Base-by-base conservation (phyloP, 2,797 vertebrate species). In the Microctenopoma stevenorrisi region DNA sequence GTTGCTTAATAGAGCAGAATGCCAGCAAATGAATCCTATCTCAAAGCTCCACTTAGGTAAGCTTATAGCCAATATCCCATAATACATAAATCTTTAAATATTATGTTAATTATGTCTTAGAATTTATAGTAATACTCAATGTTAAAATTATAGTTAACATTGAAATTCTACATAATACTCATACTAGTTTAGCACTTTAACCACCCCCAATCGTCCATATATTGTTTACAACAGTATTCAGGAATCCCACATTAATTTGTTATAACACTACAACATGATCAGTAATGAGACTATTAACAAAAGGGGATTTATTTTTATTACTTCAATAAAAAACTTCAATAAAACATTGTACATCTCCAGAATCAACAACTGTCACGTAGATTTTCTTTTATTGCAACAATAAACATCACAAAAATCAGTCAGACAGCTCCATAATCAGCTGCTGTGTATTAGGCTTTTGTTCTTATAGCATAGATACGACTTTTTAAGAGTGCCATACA, bases 361-460 rank as follows among this genome's bases (percentile, higher is more conserved):
- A 59, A 76, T 65, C 71, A 54, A 61, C 63, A 56, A 22, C 62
- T 4, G 14, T 67, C 54, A 69, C 74, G 64, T 72, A 71, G 26
- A 48, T 69, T 61, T 14, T 16, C 55, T 58, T 81, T 78, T 72
- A 83, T 64, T 59, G 58, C 46, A 63, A 46, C 68, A 38, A 75
- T 79, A 79, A 81, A 83, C 63, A 70, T 65, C 26, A 59, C n/a
- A 42, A 58, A 54, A 64, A 46, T 58, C 51, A 62, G 40, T 22
- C 22, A 58, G 25, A 51, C 42, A 51, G 38, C 66, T 67, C 15
- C 40, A 4, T 26, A 52, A 56, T 46, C 69, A 46, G 67, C 73
- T 69, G 69, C 40, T 1, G 1, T 42, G 40, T 43, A 28, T 42
- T 44, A 63, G 28, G 4, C 4, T 28, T 66, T 50, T 43, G 8